Evolutionary conservation across 1,140 invertebrate species (phyloP), one percentile per base, ranked within the genome.

Genomic region (Drosophila ananassae): DNA sequence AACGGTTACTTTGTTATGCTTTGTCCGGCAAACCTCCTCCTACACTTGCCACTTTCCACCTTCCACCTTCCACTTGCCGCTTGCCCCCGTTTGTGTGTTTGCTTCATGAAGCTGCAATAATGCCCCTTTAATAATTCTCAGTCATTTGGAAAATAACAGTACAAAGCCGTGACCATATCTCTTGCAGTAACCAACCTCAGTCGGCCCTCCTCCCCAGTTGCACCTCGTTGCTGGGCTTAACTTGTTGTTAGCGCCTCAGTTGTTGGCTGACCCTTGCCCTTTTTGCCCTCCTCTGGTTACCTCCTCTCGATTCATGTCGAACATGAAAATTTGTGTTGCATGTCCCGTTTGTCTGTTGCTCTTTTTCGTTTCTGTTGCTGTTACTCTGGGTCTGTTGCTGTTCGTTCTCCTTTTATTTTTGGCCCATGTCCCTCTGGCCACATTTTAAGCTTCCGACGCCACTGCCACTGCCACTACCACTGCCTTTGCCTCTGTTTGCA

Each of bases 71-170:
- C 13, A 3, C 39, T 44, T 24, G 17, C 21, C 21, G 2, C 8
- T 3, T 10, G 17, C n/a, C 22, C 44, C 44, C 9, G 17, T 61
- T 46, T 84, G 28, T 63, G 24, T 73, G 67, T 67, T 56, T 89
- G 82, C 72, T 87, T 82, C 71, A 68, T 79, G 73, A 90, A 85
- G 81, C 85, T 90, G 82, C 76, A 90, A 74, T 90, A 90, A 90
- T 90, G 78, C 41, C 71, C 71, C 77, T 90, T 90, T 90, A 90
- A 90, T 90, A 90, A 90, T 85, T 85, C 75, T 67, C 85, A 81
- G 64, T 87, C 79, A 63, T 87, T 87, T 83, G 87, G 87, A 90
- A 90, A 90, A 90, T 90, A 89, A 80, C 84, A 64, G 61, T 62
- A 89, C 67, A 83, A 83, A 83, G 83, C 63, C 63, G 76, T 77